Base-by-base conservation (phyloP, 23 tunicate genomes). In the Corella eumyota region DNA sequence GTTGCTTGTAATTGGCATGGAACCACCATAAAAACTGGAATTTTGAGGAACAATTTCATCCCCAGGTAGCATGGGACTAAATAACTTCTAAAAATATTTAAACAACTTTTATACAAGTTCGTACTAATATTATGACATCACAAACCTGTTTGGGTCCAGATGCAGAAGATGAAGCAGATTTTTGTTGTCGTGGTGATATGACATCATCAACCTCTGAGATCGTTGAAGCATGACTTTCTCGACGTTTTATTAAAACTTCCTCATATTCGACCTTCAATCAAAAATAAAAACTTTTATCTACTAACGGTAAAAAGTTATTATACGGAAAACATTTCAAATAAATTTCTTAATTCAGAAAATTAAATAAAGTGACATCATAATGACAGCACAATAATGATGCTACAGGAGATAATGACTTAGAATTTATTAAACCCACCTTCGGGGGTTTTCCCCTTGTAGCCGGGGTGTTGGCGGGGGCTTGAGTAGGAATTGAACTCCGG, bases 1-100 rank as follows among this genome's bases (percentile, higher is more conserved):
- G 35, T 77, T 85, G 66, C 95, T 85, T 3, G 95, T 56, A 19
- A 85, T 85, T 0, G 95, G 95, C 85, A 85, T 76, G 30, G 85
- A 69, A 6, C 95, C 95, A 25, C 85, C 85, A 66, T 85, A 77
- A 38, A 77, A 85, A 70, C 94, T 84, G 1, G 82, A 78, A 44
- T 36, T 55, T 69, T 68, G 74, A 2, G 34, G 79, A 47, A 80
- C 65, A 17, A 75, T 45, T 7, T 46, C 60, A 24, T 84, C 77
- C 28, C 69, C 77, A 19, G 83, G 83, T 2, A 84, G 51, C 27
- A 56, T 66, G 1, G 79, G 74, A 58, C 76, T 68, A 57, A 84
- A 84, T 45, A 84, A 36, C 13, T 56, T 50, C 90, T 80, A 45
- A 32, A 34, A 36, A 58, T n/a, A n/a, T n/a, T n/a, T n/a, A n/a